A percentile compares a stretch with the other conserved stretches of the same genome.
Conservation (phyloP, 2,113 vertebrate genomes). For the Nycticebus coucang region DNA sequence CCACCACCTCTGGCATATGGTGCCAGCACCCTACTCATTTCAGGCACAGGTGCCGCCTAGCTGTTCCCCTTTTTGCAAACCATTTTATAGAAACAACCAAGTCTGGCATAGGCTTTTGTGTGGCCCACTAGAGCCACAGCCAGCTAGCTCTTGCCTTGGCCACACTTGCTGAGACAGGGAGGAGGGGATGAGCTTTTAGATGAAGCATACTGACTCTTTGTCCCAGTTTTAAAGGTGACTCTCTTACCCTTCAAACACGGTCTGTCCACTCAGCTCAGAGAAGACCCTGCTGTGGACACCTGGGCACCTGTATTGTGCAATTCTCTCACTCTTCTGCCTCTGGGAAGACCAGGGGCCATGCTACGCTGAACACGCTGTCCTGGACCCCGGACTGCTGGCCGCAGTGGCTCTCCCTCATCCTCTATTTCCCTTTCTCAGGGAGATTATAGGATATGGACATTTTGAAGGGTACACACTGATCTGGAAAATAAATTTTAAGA, state of each 20-base stretch:
- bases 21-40: too few relatives aligned
- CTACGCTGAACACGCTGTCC: neutral
- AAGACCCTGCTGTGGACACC: accelerated
- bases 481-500: neutral
- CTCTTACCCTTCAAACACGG: neutral
- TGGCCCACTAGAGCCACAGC: accelerated
- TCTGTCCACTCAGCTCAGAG: neutral
- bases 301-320: accelerated
- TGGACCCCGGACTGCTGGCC: neutral
- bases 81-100: neutral
- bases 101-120: accelerated
- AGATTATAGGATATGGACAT: neutral
- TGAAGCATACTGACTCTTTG: neutral
- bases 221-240: neutral
- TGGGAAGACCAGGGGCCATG: accelerated
- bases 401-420: neutral
- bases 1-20: too few relatives aligned
- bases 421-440: neutral
- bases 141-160: neutral
- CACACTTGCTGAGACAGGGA: neutral
- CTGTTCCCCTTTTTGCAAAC: neutral
- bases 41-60: too few relatives aligned
- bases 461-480: neutral
- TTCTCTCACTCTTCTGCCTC: accelerated
- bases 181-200: neutral